Evolutionary conservation across 2,797 vertebrate species (phyloP).

Genomic region (Spea hammondii): DNA sequence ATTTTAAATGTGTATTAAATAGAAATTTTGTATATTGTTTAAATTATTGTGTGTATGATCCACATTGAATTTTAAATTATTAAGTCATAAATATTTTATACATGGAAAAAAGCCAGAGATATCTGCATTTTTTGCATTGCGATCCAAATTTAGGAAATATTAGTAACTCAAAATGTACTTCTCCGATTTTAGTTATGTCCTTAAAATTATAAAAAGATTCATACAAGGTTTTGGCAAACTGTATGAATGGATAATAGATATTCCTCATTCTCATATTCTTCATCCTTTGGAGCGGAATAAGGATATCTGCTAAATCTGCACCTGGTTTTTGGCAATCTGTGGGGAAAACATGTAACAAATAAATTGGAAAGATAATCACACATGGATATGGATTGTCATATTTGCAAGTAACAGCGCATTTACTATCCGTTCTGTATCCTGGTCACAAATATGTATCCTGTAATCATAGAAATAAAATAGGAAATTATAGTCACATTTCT

Average conservation of each 20-base stretch:
- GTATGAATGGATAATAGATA: not conserved
- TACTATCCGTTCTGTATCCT: not conserved
- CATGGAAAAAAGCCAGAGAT: conserved; percentile 9
- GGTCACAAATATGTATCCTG: not conserved
- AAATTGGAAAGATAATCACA: conserved; percentile 32
- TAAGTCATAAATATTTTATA: not conserved
- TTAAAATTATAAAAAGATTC: conserved; percentile 19
- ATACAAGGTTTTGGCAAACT: conserved; percentile 35
- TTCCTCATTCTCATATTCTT: not conserved
- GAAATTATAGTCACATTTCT: too few species aligned
- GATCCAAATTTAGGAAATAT: not conserved
- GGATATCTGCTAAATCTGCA: conserved; percentile 36
- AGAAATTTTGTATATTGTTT: not conserved
- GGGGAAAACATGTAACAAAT: conserved; percentile 32
- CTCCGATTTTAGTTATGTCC: conserved; percentile 29
- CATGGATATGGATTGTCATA: conserved; percentile 4
- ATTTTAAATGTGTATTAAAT: not conserved
- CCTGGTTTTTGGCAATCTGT: conserved; percentile 28
- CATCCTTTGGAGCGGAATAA: conserved; percentile 10
- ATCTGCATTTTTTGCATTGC: not conserved
- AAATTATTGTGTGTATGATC: not conserved
- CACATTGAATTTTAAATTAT: not conserved
- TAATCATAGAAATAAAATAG: not conserved
- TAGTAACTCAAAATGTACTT: conserved; percentile 3
- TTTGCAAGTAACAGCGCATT: conserved; percentile 4